Evolutionary conservation across 1,140 invertebrate genomes (phyloP).

Genomic region (Scaptomyza pallida): DNA sequence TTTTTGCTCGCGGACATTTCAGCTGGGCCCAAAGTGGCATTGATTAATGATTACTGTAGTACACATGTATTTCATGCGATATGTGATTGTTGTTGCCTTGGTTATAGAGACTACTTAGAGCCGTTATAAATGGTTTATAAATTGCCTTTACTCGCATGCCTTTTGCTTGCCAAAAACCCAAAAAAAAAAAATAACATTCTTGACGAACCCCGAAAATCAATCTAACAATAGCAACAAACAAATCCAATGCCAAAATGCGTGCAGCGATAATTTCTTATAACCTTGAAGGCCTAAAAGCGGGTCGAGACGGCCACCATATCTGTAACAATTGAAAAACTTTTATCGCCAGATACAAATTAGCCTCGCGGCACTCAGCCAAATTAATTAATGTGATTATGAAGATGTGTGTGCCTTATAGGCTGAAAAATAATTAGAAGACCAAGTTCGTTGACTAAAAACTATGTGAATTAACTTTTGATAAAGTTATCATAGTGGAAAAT

Average conservation of each 20-base stretch:
- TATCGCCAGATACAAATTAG: slow-evolving; percentile 7
- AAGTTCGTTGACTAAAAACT: background rate
- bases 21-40: slow-evolving; percentile 41
- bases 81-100: slow-evolving; percentile 25
- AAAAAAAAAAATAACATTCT: too few species aligned
- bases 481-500: too few species aligned
- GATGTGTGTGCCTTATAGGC: background rate
- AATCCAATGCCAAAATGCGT: slow-evolving; percentile 57
- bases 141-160: slow-evolving; percentile 26
- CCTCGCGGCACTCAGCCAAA: slow-evolving; percentile 7
- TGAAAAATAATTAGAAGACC: background rate
- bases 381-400: background rate
- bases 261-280: slow-evolving; percentile 26
- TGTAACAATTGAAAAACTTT: slow-evolving; percentile 13
- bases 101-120: slow-evolving; percentile 10
- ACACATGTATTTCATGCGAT: background rate
- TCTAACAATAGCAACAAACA: slow-evolving; percentile 45
- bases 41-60: slow-evolving; percentile 61
- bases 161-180: slow-evolving; percentile 48
- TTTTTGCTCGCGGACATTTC: slow-evolving; percentile 13
- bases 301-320: slow-evolving; percentile 8
- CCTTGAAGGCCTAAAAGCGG: slow-evolving; percentile 44
- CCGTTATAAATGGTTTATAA: slow-evolving; percentile 43
- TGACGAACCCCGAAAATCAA: slow-evolving; percentile 35
- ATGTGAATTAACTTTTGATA: too few species aligned